These are phyloP conservation scores for Ammodytes dubius DNA, from an alignment of 2,113 vertebrate genomes.

Conservation along the genomic window DNA sequence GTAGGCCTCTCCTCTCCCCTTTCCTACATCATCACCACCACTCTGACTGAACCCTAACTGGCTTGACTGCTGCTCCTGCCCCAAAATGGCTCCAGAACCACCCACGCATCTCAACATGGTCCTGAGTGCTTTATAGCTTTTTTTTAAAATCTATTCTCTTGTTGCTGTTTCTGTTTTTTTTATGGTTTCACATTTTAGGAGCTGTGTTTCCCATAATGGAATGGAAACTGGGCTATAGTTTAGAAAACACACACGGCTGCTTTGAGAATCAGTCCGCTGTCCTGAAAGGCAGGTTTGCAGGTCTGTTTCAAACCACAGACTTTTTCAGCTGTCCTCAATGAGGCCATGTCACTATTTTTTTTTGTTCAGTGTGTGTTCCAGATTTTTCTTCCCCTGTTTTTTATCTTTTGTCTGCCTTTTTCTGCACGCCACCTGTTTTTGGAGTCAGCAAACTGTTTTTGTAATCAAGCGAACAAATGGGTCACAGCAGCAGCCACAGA, in stretches of 20 bases:
- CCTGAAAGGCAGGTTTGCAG: background rate
- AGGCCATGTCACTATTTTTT: conserved; percentile 43
- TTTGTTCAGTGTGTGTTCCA: conserved; percentile 39
- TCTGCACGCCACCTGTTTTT: conserved; percentile 76
- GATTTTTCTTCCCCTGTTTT: conserved; percentile 56
- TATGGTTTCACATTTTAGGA: conserved; percentile 47
- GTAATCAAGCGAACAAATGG: conserved; percentile 64
- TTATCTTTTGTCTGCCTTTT: conserved; percentile 42
- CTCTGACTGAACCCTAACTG: conserved; percentile 35
- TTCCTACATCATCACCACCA: conserved; percentile 27
- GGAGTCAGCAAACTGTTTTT: conserved; percentile 68
- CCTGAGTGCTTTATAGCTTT: conserved; percentile 33
- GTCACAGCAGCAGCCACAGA: conserved; percentile 39
- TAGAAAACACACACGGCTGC: conserved; percentile 21
- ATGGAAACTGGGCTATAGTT: conserved; percentile 34
- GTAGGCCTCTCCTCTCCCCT: conserved; percentile 26
- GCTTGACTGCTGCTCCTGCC: conserved; percentile 40
- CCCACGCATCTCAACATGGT: conserved; percentile 44
- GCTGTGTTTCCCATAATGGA: conserved; percentile 46
- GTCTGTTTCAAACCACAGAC: conserved; percentile 25
- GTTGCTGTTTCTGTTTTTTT: conserved; percentile 44
- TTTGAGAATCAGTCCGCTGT: conserved; percentile 53
- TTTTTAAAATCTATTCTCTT: conserved; percentile 7
- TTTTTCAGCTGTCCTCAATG: conserved; percentile 48
- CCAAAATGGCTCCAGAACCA: conserved; percentile 42